Conservation (phyloP, 2,888 invertebrate genomes). For the Cataglyphis albicans region DNA sequence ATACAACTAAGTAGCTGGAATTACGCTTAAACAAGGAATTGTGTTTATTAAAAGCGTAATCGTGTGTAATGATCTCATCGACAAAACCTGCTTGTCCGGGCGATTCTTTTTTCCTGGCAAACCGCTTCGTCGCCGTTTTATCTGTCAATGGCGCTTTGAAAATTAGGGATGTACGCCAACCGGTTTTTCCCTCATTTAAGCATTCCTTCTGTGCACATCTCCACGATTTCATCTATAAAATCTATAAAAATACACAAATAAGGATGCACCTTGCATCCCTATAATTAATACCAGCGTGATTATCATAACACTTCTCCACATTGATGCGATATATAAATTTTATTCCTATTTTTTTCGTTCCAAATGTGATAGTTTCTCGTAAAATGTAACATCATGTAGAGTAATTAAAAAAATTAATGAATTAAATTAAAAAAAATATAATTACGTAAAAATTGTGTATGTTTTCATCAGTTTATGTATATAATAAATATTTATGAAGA, state of each 20-base stretch:
- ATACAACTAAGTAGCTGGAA: constrained; percentile 38
- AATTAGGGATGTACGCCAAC: constrained; percentile 28
- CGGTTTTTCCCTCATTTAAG: not conserved
- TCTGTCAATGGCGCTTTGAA: not conserved
- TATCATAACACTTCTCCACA: not conserved
- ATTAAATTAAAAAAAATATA: not conserved
- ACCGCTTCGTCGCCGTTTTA: not conserved
- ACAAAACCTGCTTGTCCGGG: constrained; percentile 28
- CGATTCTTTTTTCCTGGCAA: constrained; percentile 1
- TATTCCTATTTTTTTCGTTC: not conserved
- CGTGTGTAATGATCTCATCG: constrained; percentile 35
- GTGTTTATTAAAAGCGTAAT: constrained; percentile 41
- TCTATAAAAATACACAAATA: constrained; percentile 7
- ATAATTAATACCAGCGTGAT: constrained; percentile 17
- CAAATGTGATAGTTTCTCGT: not conserved
- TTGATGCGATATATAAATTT: not conserved
- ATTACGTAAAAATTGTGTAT: not conserved
- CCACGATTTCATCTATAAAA: not conserved
- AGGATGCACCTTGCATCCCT: not conserved
- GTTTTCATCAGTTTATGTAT: not conserved
- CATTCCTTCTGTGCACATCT: not conserved
- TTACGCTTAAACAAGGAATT: constrained; percentile 48
- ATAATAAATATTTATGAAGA: not conserved
- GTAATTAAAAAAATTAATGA: not conserved
- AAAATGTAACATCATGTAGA: not conserved